Evolutionary conservation across 2,888 invertebrate species (phyloP).

Genomic region (Andrena praecox): DNA sequence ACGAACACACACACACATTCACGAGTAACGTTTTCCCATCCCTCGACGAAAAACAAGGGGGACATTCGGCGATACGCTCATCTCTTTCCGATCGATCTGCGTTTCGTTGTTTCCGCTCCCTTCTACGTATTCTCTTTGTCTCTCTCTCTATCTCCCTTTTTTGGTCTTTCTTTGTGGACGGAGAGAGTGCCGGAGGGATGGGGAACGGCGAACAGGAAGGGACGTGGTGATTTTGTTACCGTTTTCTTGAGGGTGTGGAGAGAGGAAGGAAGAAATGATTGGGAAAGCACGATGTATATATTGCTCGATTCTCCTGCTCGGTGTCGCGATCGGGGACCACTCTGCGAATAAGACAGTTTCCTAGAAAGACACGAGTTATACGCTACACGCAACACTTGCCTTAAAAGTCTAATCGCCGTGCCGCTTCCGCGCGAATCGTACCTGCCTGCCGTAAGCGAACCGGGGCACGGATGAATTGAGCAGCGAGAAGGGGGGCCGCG

Average conservation of each 20-base stretch:
- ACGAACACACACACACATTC: neutral
- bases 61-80: neutral
- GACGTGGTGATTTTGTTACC: neutral
- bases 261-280: neutral
- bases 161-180: neutral
- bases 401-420: constrained; percentile 58
- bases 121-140: neutral
- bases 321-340: constrained; percentile 47
- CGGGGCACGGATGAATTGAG: constrained; percentile 34
- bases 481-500: constrained; percentile 4
- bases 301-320: constrained; percentile 53
- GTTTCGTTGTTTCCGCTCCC: neutral
- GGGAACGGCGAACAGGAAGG: neutral
- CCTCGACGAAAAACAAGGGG: neutral
- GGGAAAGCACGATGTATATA: constrained; percentile 24
- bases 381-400: constrained; percentile 59
- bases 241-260: neutral
- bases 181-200: neutral
- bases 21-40: constrained; percentile 5
- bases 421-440: constrained; percentile 60
- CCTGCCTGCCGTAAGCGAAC: constrained; percentile 56
- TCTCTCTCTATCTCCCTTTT: no score
- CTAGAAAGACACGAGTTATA: constrained; percentile 51
- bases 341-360: constrained; percentile 60
- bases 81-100: constrained; percentile 5